Conservation (phyloP, 1,140 invertebrate species). For the Aradophagus sp. region DNA sequence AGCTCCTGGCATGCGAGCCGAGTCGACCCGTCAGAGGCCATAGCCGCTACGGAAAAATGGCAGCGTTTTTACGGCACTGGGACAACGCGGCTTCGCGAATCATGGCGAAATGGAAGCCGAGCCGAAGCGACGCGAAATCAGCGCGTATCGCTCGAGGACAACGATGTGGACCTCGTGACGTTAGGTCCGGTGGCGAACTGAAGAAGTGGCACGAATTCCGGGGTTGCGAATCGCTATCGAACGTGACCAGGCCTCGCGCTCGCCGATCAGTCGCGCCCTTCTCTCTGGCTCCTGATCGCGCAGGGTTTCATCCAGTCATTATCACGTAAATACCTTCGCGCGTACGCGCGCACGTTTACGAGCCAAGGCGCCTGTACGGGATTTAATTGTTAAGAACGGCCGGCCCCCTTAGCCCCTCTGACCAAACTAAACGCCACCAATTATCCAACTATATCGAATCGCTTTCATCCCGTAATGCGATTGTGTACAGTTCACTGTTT, state of each 20-base stretch:
- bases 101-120: no score
- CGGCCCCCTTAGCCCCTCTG: constrained; percentile 16
- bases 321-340: constrained; percentile 56
- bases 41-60: no score
- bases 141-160: no score
- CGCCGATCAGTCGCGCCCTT: constrained; percentile 61
- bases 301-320: constrained; percentile 57
- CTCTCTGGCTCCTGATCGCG: constrained; percentile 46
- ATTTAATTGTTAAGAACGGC: constrained; percentile 52
- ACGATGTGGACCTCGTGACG: constrained; percentile 34
- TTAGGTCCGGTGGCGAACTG: constrained; percentile 51
- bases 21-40: no score
- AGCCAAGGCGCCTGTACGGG: constrained; percentile 25
- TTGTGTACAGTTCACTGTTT: constrained; percentile 23
- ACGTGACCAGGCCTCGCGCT: constrained; percentile 61
- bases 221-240: constrained; percentile 65
- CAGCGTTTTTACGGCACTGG: no score
- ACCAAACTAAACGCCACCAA: constrained; percentile 41
- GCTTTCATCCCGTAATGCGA: constrained; percentile 42
- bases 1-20: no score
- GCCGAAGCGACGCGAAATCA: no score
- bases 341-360: constrained; percentile 54
- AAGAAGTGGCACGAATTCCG: constrained; percentile 45
- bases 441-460: constrained; percentile 47
- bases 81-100: no score